Evolutionary conservation across 2,888 invertebrate species (phyloP).

Genomic region (Sericinus montela): DNA sequence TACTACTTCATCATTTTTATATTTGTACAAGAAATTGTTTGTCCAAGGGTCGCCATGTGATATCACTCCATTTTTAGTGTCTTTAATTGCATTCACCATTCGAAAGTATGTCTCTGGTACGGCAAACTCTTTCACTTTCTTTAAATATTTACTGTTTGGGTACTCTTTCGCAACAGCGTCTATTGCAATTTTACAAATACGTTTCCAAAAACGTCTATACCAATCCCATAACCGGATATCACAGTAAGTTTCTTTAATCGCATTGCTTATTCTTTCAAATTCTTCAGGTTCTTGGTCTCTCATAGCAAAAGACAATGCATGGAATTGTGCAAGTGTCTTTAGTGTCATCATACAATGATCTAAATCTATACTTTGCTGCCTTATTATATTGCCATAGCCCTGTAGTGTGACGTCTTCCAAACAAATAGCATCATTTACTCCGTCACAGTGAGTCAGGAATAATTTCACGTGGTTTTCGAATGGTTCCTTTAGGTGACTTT

Average conservation of each 20-base stretch:
- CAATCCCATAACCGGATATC: constrained; percentile 72
- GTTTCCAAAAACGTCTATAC: constrained; percentile 76
- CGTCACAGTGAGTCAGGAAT: constrained; percentile 68
- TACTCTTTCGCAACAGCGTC: constrained; percentile 83
- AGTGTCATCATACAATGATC: constrained; percentile 71
- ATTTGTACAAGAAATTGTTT: constrained; percentile 83
- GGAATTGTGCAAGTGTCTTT: constrained; percentile 77
- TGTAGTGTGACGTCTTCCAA: constrained; percentile 73
- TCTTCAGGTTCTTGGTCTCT: constrained; percentile 72
- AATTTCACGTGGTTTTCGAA: constrained; percentile 71
- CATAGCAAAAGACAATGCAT: constrained; percentile 80
- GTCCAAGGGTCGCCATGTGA: constrained; percentile 88
- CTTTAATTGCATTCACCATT: constrained; percentile 57
- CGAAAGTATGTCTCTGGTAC: constrained; percentile 73
- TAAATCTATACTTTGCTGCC: constrained; percentile 72
- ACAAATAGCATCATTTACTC: constrained; percentile 75
- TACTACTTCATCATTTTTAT: constrained; percentile 37
- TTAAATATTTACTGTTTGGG: constrained; percentile 77
- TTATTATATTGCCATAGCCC: constrained; percentile 58
- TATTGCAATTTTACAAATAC: constrained; percentile 72
- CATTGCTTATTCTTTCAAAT: constrained; percentile 57
- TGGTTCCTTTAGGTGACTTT: constrained; percentile 56
- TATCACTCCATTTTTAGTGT: constrained; percentile 74
- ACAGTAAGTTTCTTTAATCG: constrained; percentile 79
- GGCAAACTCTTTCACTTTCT: constrained; percentile 74